A percentile compares a stretch with the other conserved stretches of the same genome.
Evolutionary conservation across 2,888 invertebrate species (phyloP).

Genomic region (Nephrotoma flavescens): DNA sequence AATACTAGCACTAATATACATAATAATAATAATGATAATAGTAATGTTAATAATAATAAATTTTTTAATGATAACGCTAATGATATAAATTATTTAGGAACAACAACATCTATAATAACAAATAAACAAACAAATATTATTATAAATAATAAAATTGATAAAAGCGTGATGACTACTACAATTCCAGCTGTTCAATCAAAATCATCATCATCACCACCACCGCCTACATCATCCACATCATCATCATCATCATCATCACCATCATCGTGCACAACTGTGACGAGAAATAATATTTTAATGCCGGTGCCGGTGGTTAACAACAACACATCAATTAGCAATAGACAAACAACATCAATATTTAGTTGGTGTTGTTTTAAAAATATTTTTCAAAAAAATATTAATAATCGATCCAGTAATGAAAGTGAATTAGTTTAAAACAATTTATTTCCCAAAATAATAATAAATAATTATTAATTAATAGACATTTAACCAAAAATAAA

Average conservation of each 20-base stretch:
- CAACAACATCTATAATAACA: neutral
- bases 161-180: neutral
- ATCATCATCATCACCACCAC: neutral
- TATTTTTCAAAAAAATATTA: constrained; percentile 1
- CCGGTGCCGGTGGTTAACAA: neutral
- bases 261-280: neutral
- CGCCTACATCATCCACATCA: neutral
- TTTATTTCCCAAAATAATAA: neutral
- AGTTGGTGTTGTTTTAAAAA: neutral
- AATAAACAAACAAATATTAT: neutral
- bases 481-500: neutral
- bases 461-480: neutral
- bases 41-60: neutral
- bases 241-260: neutral
- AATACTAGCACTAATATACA: neutral
- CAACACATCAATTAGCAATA: neutral
- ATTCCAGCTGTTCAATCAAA: neutral
- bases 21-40: constrained; percentile 2
- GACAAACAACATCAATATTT: neutral
- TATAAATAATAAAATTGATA: neutral
- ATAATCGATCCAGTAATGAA: neutral
- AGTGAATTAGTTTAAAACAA: constrained; percentile 4
- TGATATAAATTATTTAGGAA: neutral
- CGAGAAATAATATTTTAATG: neutral
- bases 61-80: neutral